phyloP scores from a whole-genome alignment of 2,797 vertebrate genomes.

The Mareca strepera region DNA sequence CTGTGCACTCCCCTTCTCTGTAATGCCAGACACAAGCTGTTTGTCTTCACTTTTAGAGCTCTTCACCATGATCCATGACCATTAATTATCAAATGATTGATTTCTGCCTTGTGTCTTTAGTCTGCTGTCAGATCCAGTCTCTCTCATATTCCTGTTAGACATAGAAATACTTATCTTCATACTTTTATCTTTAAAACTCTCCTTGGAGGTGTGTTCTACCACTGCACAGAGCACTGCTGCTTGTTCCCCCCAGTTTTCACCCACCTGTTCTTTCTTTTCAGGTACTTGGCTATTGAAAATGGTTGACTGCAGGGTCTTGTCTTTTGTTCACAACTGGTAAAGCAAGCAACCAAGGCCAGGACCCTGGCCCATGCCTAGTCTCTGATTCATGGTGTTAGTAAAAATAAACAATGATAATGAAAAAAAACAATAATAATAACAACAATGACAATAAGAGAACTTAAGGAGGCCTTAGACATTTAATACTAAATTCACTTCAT shows the following conservation, averaged over 20 bases:
- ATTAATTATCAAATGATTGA: not conserved
- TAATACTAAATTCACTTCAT: not conserved
- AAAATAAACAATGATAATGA: not conserved
- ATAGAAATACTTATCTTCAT: not conserved
- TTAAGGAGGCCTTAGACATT: not conserved
- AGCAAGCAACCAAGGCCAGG: not conserved
- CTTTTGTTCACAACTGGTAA: not conserved
- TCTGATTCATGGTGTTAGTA: not conserved
- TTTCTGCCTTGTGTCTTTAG: not conserved
- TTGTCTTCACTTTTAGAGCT: not conserved
- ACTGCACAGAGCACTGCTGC: not conserved
- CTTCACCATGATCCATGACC: not conserved
- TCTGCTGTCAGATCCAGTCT: not conserved
- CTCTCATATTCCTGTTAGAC: not conserved
- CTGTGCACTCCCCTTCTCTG: not conserved
- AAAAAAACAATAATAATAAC: not conserved
- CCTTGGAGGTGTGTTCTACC: not conserved
- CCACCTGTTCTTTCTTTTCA: accelerated
- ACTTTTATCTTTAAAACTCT: not conserved
- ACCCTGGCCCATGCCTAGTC: not conserved
- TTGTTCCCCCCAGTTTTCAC: not conserved
- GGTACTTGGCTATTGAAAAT: not conserved
- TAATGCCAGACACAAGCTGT: not conserved
- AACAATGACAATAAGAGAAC: not conserved
- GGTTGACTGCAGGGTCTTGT: not conserved